Conservation (phyloP, 1,140 invertebrate species). For the Bombus impatiens region DNA sequence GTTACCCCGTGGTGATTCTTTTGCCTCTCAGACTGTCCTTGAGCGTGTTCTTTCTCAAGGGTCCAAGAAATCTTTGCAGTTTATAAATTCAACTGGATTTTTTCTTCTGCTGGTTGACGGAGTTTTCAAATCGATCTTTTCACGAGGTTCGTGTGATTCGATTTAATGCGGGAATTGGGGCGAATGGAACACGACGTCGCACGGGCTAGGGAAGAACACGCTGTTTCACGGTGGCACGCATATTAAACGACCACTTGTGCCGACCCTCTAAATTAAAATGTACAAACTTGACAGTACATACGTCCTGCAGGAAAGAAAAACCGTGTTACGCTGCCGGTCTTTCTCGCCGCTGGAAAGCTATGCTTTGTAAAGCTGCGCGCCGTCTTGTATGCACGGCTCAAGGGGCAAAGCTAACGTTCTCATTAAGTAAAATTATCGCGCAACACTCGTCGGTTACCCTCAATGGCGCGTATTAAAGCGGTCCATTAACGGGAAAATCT, state of each 20-base stretch:
- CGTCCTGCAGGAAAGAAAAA: background rate
- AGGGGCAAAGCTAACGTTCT: constrained; percentile 30
- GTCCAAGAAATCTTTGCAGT: background rate
- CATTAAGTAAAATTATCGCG: constrained; percentile 64
- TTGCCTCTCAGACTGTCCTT: too few species aligned
- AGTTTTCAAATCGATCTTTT: background rate
- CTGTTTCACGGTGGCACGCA: constrained; percentile 36
- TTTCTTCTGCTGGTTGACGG: background rate
- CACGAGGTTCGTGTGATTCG: background rate
- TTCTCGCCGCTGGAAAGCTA: constrained; percentile 36
- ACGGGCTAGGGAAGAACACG: background rate
- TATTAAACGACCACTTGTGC: constrained; percentile 61
- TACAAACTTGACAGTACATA: constrained; percentile 52
- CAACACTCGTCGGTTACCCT: constrained; percentile 34
- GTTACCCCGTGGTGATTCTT: too few species aligned
- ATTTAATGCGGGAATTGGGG: constrained; percentile 19
- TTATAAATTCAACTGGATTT: background rate
- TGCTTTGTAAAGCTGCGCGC: constrained; percentile 12
- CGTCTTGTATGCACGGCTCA: constrained; percentile 7
- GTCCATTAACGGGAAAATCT: background rate
- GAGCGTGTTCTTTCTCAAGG: too few species aligned
- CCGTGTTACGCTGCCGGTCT: constrained; percentile 26
- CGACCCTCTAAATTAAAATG: constrained; percentile 62
- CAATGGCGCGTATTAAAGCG: constrained; percentile 30
- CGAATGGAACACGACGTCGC: background rate